Conservation (phyloP, 2,888 invertebrate species). For the Heliconius erato region DNA sequence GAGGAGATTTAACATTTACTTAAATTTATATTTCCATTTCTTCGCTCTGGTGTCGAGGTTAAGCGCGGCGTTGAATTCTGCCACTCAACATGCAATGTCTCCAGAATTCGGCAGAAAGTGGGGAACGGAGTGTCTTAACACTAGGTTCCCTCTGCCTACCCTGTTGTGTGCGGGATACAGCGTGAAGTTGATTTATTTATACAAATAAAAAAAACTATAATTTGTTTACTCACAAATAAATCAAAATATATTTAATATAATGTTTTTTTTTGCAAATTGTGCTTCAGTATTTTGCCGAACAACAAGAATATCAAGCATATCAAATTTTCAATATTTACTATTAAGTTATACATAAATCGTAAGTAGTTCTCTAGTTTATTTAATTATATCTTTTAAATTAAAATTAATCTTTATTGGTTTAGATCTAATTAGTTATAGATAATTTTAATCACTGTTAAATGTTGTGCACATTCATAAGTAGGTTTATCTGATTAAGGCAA, state of each 20-base stretch:
- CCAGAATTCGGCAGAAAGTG: too few relatives aligned
- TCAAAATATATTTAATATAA: neutral
- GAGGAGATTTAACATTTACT: too few relatives aligned
- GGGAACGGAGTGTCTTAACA: too few relatives aligned
- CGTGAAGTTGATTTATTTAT: too few relatives aligned
- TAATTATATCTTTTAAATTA: constrained; percentile 66
- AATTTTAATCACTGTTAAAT: constrained; percentile 85
- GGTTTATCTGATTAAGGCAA: constrained; percentile 78
- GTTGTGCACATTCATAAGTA: constrained; percentile 84
- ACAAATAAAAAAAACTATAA: too few relatives aligned
- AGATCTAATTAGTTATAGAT: constrained; percentile 75
- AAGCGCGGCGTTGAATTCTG: too few relatives aligned
- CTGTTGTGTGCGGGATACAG: too few relatives aligned
- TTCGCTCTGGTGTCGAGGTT: too few relatives aligned
- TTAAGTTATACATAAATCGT: constrained; percentile 62
- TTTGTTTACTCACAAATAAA: too few relatives aligned
- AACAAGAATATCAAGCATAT: constrained; percentile 85
- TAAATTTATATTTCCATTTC: too few relatives aligned
- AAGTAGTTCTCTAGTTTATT: constrained; percentile 68
- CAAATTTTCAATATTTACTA: constrained; percentile 63
- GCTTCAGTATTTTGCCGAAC: constrained; percentile 65
- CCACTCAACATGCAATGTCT: too few relatives aligned
- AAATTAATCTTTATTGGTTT: constrained; percentile 69
- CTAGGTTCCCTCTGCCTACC: too few relatives aligned
- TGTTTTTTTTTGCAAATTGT: constrained; percentile 19